These are phyloP conservation scores for Philopedon plagiatum DNA, from an alignment of 2,888 invertebrate genomes.

Conservation along the genomic window DNA sequence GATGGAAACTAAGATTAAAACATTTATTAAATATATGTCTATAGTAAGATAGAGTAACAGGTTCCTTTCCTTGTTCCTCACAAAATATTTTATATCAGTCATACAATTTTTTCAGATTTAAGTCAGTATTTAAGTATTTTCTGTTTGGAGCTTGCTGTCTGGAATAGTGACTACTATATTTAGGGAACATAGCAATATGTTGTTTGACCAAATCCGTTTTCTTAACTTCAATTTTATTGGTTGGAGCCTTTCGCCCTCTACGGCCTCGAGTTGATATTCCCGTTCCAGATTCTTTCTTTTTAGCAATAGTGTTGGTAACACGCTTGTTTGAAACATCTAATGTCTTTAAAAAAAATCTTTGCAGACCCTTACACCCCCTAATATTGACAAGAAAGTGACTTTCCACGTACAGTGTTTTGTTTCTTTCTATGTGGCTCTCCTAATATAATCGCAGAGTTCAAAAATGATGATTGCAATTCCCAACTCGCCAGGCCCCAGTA, in stretches of 20 bases:
- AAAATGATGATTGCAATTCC: slow-evolving; percentile 3
- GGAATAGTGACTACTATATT: background rate
- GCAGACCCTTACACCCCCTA: too few relatives aligned
- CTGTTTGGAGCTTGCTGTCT: background rate
- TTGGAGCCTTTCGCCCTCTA: background rate
- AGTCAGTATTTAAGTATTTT: background rate
- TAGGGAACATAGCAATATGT: background rate
- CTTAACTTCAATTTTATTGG: background rate
- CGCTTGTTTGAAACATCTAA: background rate
- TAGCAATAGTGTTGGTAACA: background rate
- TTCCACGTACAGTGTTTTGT: background rate
- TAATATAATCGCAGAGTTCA: slow-evolving; percentile 1
- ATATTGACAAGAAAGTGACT: background rate
- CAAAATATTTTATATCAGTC: background rate
- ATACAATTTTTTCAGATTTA: background rate
- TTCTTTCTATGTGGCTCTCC: background rate
- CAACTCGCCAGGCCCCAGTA: slow-evolving; percentile 9
- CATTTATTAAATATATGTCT: background rate
- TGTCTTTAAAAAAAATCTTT: too few relatives aligned
- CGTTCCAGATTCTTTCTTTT: background rate
- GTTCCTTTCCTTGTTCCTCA: background rate
- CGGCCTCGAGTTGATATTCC: background rate
- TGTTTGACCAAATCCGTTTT: background rate
- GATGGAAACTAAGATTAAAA: background rate
- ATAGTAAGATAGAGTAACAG: background rate